Conservation (phyloP, 2,888 invertebrate genomes). For the Pyrrhosoma nymphula region DNA sequence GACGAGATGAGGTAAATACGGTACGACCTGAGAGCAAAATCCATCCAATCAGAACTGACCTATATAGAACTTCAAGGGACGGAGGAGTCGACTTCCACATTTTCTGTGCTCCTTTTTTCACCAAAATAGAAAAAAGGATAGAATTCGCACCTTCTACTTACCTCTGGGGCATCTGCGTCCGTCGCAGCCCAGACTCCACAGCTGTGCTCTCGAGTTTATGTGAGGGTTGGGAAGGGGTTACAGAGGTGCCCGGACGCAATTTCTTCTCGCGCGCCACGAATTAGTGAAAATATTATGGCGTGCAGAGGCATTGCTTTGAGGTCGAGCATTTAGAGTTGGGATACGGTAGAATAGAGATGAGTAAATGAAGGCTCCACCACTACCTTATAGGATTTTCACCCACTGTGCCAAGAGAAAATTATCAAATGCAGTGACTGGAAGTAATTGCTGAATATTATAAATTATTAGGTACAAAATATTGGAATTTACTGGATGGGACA, state of each 20-base stretch:
- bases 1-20: constrained; percentile 33
- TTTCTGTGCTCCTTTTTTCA: neutral
- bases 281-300: neutral
- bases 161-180: neutral
- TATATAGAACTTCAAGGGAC: neutral
- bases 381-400: too few relatives aligned
- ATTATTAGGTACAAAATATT: too few relatives aligned
- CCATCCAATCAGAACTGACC: constrained; percentile 8
- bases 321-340: neutral
- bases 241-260: neutral
- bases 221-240: neutral
- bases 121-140: neutral
- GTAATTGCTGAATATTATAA: too few relatives aligned
- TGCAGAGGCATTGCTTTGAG: neutral
- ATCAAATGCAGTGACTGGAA: too few relatives aligned
- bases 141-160: neutral
- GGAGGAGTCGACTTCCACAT: neutral
- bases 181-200: neutral
- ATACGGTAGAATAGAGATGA: too few relatives aligned
- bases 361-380: too few relatives aligned
- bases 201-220: neutral
- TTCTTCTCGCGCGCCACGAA: neutral
- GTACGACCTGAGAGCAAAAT: neutral
- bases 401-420: too few relatives aligned
- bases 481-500: too few relatives aligned